phyloP scores from a whole-genome alignment of 2,113 vertebrate species.

The Thamnophis sirtalis region DNA sequence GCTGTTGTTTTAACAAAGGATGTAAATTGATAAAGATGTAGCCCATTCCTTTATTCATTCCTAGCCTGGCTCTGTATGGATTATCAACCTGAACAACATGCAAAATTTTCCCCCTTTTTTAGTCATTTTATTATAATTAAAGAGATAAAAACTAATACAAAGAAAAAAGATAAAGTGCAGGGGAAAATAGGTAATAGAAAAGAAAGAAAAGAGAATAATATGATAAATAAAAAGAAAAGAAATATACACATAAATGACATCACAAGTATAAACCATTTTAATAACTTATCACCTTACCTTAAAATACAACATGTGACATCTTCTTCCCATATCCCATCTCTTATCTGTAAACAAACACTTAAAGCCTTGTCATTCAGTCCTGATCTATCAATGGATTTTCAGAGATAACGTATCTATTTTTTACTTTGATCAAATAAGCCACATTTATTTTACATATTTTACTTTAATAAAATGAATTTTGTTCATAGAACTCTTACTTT shows the following conservation, averaged over 20 bases:
- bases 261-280: no score
- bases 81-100: slow-evolving; percentile 27
- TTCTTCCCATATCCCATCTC: no score
- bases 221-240: no score
- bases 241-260: no score
- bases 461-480: neutral
- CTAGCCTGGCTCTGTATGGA: slow-evolving; percentile 17
- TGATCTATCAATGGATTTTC: neutral
- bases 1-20: neutral
- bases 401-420: neutral
- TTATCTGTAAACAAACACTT: no score
- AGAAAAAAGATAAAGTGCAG: neutral
- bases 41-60: neutral
- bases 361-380: no score
- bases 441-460: neutral
- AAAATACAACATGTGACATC: no score
- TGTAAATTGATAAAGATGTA: neutral
- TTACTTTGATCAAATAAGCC: neutral
- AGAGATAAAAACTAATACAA: neutral
- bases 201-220: neutral
- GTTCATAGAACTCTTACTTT: no score
- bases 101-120: neutral
- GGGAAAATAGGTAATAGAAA: neutral
- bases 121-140: neutral
- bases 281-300: no score